These are phyloP conservation scores for Drosophila sordidapex DNA, from an alignment of 2,888 invertebrate genomes.

Conservation along the genomic window DNA sequence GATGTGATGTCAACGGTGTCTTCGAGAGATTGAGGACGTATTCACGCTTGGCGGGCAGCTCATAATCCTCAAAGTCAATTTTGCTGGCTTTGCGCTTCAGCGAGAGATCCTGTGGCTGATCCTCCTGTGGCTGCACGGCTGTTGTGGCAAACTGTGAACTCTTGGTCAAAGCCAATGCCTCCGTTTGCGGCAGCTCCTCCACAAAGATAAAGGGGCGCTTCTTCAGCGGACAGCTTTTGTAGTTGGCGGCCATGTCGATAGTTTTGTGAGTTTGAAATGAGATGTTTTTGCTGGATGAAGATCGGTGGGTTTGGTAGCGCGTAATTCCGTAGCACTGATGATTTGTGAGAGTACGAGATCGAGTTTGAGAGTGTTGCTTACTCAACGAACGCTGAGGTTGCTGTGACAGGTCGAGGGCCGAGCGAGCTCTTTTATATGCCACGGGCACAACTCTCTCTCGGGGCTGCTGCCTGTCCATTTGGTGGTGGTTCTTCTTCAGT, in stretches of 20 bases:
- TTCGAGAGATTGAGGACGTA: conserved; percentile 82
- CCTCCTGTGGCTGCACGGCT: conserved; percentile 34
- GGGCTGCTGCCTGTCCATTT: conserved; percentile 55
- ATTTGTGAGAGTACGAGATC: conserved; percentile 21
- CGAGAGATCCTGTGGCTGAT: conserved; percentile 83
- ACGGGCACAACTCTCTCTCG: conserved; percentile 39
- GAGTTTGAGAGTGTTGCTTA: conserved; percentile 64
- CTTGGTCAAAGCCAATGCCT: conserved; percentile 75
- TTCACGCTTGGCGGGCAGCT: conserved; percentile 75
- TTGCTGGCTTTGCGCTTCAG: conserved; percentile 80
- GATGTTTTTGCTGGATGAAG: neutral
- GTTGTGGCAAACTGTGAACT: conserved; percentile 34
- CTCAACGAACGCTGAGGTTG: conserved; percentile 81
- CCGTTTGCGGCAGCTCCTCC: conserved; percentile 85
- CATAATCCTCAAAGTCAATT: conserved; percentile 63
- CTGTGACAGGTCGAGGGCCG: conserved; percentile 83
- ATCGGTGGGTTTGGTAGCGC: conserved; percentile 22
- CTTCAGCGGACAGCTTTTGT: conserved; percentile 95
- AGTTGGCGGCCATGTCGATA: conserved; percentile 86
- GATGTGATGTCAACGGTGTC: conserved; percentile 36
- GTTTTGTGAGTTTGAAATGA: conserved; percentile 7
- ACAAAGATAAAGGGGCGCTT: conserved; percentile 93
- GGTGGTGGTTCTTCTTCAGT: conserved; percentile 73
- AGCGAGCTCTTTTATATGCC: conserved; percentile 78
- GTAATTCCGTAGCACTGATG: conserved; percentile 50